Base-by-base conservation (phyloP, 2,797 vertebrate species). In the Gymnothorax reevesii region DNA sequence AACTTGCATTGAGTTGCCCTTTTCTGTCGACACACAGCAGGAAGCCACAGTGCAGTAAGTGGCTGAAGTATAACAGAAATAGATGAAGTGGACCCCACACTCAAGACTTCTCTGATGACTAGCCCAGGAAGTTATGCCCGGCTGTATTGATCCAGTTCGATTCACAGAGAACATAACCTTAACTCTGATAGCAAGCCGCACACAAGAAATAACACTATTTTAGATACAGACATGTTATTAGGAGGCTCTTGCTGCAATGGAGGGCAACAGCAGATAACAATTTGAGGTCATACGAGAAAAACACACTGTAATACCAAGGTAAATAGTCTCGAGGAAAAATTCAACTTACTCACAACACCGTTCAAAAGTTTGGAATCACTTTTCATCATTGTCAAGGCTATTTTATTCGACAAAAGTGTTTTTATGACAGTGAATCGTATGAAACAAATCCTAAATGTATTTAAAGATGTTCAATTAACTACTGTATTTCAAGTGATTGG, bases 131-230 rank as follows among this genome's bases (percentile, higher is more conserved):
- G 71, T 49, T 75, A 10, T 15, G 27, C 12, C 33, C 49, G 22
- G 10, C 33, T 13, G 13, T 42, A 75, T 42, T 33, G 27, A 75
- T 42, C 12, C 17, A 22, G 75, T 3, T 79, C 42, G 54, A 54
- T 79, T 79, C 75, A 79, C 42, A 22, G 49, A 54, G 8, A 2
- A 75, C 71, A 75, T 49, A 42, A 33, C 33, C 71, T 75, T 17
- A 49, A 54, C 42, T 22, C 17, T 9, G 75, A 54, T 79, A 54
- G 75, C n/a, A 79, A 22, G 49, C 42, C 17, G 6, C 75, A 79
- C 49, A 54, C 15, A 54, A 49, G 75, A 27, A 79, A 54, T 52
- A 79, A 79, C 49, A 79, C 71, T 79, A 79, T 79, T 79, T 79
- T 54, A 52, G 75, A 79, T n/a, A 54, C 42, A 54, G 75, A 22